A percentile compares a stretch with the other conserved stretches of the same genome.
phyloP scores from a whole-genome alignment of 2,113 vertebrate genomes.

The Lota lota region DNA sequence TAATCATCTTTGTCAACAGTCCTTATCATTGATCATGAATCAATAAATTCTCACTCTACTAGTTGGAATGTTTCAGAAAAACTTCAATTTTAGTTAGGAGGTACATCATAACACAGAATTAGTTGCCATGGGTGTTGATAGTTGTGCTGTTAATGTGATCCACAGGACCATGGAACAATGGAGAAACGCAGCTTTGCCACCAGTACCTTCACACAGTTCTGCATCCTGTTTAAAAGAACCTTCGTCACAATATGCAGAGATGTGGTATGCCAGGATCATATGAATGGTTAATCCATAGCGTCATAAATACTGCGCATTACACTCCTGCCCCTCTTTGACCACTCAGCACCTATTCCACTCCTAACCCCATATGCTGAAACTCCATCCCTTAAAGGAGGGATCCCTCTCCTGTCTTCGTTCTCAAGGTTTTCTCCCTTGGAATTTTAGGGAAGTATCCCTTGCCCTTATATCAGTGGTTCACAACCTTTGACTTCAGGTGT shows the following conservation, averaged over 20 bases:
- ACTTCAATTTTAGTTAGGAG: neutral
- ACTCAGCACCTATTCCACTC: no score
- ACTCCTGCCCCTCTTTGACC: no score
- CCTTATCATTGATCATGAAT: neutral
- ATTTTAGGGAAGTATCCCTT: no score
- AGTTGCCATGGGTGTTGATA: neutral
- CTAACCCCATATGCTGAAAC: neutral
- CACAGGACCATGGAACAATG: conserved; percentile 83
- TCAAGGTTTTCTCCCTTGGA: neutral
- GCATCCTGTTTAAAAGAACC: conserved; percentile 95
- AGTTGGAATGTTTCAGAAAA: no score
- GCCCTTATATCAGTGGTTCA: no score
- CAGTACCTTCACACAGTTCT: conserved; percentile 92
- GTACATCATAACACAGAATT: neutral
- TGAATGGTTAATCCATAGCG: neutral
- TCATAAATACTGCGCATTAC: neutral
- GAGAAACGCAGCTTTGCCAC: conserved; percentile 96
- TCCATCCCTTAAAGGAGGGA: no score
- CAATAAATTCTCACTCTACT: no score
- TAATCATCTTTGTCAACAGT: no score
- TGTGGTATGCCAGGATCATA: conserved; percentile 69
- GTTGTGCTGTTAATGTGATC: conserved; percentile 8
- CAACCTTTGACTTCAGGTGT: no score
- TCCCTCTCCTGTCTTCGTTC: neutral
- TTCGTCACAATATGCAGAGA: conserved; percentile 93